phyloP scores from a whole-genome alignment of 1,140 invertebrate genomes.

The Zophobas morio region DNA sequence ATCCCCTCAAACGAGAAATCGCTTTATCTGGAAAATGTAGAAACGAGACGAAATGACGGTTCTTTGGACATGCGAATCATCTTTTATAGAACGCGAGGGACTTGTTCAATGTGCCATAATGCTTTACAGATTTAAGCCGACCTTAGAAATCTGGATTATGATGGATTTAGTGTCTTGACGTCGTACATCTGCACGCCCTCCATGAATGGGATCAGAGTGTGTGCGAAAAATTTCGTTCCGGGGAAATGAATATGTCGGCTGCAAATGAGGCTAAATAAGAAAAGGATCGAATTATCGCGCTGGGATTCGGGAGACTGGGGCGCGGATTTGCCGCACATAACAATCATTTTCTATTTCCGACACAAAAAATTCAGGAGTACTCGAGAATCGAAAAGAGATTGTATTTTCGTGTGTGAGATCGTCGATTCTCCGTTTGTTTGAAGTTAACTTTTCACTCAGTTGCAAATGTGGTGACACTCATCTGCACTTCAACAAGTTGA shows the following conservation, averaged over 20 bases:
- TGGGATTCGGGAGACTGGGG: too few relatives aligned
- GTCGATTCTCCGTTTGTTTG: too few relatives aligned
- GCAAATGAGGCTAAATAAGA: not conserved
- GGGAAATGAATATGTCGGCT: not conserved
- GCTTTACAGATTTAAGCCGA: conserved; percentile 48
- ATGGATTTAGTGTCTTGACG: conserved; percentile 47
- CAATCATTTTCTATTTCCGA: too few relatives aligned
- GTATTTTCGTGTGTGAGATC: too few relatives aligned
- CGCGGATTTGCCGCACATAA: too few relatives aligned
- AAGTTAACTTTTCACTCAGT: too few relatives aligned
- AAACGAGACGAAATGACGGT: conserved; percentile 39
- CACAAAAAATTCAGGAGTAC: too few relatives aligned
- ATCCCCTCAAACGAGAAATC: conserved; percentile 28
- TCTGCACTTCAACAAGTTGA: too few relatives aligned
- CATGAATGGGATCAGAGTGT: conserved; percentile 29
- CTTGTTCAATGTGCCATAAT: conserved; percentile 50
- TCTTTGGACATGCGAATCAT: conserved; percentile 47
- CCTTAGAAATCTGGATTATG: conserved; percentile 49
- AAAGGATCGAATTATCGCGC: not conserved
- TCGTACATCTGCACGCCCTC: conserved; percentile 20
- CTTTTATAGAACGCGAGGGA: conserved; percentile 48
- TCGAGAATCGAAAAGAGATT: too few relatives aligned
- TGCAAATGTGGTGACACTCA: too few relatives aligned
- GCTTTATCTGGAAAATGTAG: conserved; percentile 28
- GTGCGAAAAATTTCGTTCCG: conserved; percentile 32